Conservation (phyloP, 2,797 vertebrate species). For the Sternarchorhynchus goeldii region DNA sequence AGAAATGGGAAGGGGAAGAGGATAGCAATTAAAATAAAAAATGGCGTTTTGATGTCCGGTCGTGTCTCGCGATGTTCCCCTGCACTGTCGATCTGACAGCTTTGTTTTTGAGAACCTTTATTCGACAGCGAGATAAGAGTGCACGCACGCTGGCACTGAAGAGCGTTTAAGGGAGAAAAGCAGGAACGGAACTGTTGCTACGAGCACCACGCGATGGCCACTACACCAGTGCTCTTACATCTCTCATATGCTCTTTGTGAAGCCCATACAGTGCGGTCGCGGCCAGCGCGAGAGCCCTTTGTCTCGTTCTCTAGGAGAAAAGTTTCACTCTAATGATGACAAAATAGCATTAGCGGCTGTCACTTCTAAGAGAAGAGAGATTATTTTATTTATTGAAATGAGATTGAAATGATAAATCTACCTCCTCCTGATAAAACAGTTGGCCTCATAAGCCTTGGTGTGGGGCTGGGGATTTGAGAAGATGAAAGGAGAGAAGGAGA, state of each 20-base stretch:
- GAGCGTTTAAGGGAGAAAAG: slow-evolving; percentile 74
- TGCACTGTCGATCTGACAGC: slow-evolving; percentile 74
- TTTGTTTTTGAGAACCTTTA: slow-evolving; percentile 74
- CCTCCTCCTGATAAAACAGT: slow-evolving; percentile 95
- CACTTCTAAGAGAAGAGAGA: slow-evolving; percentile 85
- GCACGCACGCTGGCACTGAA: slow-evolving; percentile 70
- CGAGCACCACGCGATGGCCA: slow-evolving; percentile 49
- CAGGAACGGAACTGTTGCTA: slow-evolving; percentile 69
- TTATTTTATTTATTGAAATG: slow-evolving; percentile 98
- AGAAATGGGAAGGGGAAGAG: slow-evolving; percentile 74
- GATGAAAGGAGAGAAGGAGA: slow-evolving; percentile 79
- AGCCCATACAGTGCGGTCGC: not conserved
- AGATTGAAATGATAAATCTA: slow-evolving; percentile 93
- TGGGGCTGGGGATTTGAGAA: slow-evolving; percentile 88
- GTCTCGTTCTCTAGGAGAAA: slow-evolving; percentile 71
- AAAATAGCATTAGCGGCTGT: slow-evolving; percentile 95
- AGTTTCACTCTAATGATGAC: slow-evolving; percentile 88
- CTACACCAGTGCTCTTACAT: not conserved
- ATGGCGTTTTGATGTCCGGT: slow-evolving; percentile 78
- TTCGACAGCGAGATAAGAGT: slow-evolving; percentile 77
- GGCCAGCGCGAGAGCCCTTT: slow-evolving; percentile 20
- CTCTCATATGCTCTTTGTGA: not conserved
- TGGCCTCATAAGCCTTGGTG: slow-evolving; percentile 91
- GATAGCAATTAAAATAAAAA: slow-evolving; percentile 82
- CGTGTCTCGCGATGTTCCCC: slow-evolving; percentile 72